Evolutionary conservation across 53 echinoderm and acorn worm species (phyloP), one percentile per base, ranked within the genome.

Genomic region (Echinarachnius parma): DNA sequence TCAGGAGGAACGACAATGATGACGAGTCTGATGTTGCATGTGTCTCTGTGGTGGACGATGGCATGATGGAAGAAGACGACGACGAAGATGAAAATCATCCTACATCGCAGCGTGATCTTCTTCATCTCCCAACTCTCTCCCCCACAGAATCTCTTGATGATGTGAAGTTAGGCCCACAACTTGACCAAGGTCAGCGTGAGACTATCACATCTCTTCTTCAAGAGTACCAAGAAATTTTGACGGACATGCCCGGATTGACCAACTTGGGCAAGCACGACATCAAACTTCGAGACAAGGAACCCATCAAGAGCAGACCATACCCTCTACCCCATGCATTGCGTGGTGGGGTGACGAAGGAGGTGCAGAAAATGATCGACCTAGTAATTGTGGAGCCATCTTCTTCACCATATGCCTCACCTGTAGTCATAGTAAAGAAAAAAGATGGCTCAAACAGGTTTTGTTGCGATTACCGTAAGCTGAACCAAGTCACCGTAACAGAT

Each of bases 211-310:
- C 35, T 32, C 19, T 33, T 16, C 34, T 61, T 19, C 23, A 44
- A 32, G 50, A 69, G 33, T 80, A 60, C 29, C 30, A 64, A 46
- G 62, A 77, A 39, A 62, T 83, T 21, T 68, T 77, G 36, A 83
- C 77, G 1, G 83, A 83, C 44, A 33, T 83, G 28, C 83, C 83
- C 11, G 83, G 83, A 21, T 64, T 46, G 34, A 77, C 66, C 9
- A 77, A 50, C 39, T 13, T 69, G 4, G 83, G 76, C 9, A 46
- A 77, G 16, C 83, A 68, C 50, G 77, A 68, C 29, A 83, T 83
- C 39, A 69, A 83, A 47, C 32, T 75, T 21, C 29, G 34, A 8
- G 22, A 64, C 16, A 28, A 28, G 48, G 46, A 60, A 35, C 60
- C 77, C 15, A 59, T 74, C 32, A 57, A 65, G 34, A 34, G 39